These are phyloP conservation scores for Anneissia japonica DNA, from an alignment of 35 echinoderm and acorn worm species.

Conservation along the genomic window DNA sequence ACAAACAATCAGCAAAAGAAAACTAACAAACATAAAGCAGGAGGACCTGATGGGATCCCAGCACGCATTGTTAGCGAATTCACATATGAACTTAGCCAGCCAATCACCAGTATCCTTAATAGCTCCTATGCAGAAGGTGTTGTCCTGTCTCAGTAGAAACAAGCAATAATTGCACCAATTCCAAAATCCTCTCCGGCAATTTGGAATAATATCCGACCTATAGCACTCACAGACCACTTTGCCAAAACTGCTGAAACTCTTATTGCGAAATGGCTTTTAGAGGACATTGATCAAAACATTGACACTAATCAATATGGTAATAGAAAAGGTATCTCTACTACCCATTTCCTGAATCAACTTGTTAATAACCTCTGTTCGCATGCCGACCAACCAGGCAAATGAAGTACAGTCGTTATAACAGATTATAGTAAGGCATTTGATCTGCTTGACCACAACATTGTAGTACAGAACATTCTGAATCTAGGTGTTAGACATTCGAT, in stretches of 20 bases:
- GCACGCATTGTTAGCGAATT: neutral
- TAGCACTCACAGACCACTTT: constrained; percentile 44
- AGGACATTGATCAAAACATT: neutral
- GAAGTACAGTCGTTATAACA: constrained; percentile 20
- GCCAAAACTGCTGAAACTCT: constrained; percentile 13
- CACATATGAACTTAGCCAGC: neutral
- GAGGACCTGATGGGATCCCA: constrained; percentile 11
- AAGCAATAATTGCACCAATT: constrained; percentile 38
- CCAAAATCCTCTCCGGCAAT: constrained; percentile 24
- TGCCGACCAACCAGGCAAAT: neutral
- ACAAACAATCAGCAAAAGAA: too few relatives aligned
- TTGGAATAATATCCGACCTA: constrained; percentile 25
- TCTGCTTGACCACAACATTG: constrained; percentile 22
- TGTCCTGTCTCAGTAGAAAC: constrained; percentile 27
- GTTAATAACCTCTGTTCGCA: neutral
- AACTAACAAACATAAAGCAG: neutral
- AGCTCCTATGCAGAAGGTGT: neutral
- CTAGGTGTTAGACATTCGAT: constrained; percentile 8
- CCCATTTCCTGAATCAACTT: constrained; percentile 28
- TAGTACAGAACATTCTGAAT: constrained; percentile 24
- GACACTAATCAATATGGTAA: neutral
- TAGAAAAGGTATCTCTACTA: constrained; percentile 10
- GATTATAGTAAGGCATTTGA: constrained; percentile 30
- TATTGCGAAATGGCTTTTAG: neutral
- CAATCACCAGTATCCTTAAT: constrained; percentile 6